Conservation (phyloP, 2,113 vertebrate genomes). For the Leucopsar rothschildi region DNA sequence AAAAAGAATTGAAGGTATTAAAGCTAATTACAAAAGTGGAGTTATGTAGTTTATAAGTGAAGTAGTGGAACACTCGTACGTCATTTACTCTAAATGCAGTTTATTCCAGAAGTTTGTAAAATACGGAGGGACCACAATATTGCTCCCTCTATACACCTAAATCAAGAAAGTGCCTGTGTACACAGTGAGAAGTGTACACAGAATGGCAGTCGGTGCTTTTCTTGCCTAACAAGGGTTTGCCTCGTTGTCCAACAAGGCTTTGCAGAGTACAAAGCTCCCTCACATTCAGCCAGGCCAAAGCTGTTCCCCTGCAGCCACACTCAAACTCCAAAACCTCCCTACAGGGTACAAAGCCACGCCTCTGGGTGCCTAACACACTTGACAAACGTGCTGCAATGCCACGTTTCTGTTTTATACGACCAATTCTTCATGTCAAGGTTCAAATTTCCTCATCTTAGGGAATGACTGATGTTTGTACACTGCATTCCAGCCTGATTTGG, state of each 20-base stretch:
- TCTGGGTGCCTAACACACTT: not conserved
- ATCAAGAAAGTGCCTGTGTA: not conserved
- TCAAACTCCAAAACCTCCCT: not conserved
- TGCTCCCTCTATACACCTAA: not conserved
- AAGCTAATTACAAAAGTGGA: not conserved
- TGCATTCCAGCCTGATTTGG: not conserved
- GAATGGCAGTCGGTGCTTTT: not conserved
- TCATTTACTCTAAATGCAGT: not conserved
- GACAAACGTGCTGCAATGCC: not conserved
- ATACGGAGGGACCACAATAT: not conserved
- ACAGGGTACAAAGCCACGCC: accelerated
- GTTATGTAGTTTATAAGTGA: not conserved
- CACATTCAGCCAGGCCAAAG: not conserved
- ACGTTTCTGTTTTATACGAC: not conserved
- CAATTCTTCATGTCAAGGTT: not conserved
- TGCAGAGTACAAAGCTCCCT: not conserved
- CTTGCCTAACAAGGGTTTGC: not conserved
- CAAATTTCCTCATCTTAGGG: not conserved
- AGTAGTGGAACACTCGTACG: not conserved
- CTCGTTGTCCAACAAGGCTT: not conserved
- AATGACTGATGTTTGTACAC: not conserved
- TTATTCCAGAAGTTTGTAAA: not conserved
- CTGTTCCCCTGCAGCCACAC: not conserved
- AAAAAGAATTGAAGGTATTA: conserved; percentile 27
- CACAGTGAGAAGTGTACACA: not conserved